Evolutionary conservation across 1,140 invertebrate species (phyloP).

Genomic region (Halyomorpha halys): DNA sequence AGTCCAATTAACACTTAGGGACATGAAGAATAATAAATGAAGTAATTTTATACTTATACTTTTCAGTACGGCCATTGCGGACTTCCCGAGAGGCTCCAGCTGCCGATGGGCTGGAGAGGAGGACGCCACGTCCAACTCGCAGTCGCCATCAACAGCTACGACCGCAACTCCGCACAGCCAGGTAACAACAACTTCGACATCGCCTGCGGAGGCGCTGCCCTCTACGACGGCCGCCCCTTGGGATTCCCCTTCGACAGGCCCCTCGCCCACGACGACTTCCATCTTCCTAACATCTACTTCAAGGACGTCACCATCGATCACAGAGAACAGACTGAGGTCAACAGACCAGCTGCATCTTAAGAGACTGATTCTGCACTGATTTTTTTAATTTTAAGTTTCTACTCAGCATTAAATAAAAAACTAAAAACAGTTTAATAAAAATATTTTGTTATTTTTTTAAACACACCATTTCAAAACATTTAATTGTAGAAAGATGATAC

Average conservation of each 20-base stretch:
- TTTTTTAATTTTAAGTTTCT: too few species aligned
- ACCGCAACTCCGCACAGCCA: not conserved
- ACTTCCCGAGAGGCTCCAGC: constrained; percentile 50
- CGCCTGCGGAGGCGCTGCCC: constrained; percentile 19
- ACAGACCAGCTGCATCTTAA: not conserved
- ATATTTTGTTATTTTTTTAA: too few species aligned
- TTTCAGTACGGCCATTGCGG: constrained; percentile 35
- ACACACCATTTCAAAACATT: too few species aligned
- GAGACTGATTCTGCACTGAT: not conserved
- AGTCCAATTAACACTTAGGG: too few species aligned
- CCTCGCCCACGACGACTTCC: constrained; percentile 23
- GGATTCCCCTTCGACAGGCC: constrained; percentile 31
- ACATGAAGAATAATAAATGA: too few species aligned
- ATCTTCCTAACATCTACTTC: constrained; percentile 26
- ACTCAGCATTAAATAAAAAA: too few species aligned
- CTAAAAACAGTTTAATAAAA: too few species aligned
- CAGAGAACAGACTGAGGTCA: constrained; percentile 19
- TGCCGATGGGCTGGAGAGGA: constrained; percentile 53
- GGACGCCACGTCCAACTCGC: constrained; percentile 54
- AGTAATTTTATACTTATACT: too few species aligned
- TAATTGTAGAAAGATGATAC: too few species aligned
- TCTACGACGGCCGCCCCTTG: constrained; percentile 25
- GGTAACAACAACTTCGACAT: constrained; percentile 6
- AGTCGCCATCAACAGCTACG: constrained; percentile 46
- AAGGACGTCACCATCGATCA: constrained; percentile 26